Conservation (phyloP, 2,113 vertebrate genomes). For the Heterotis niloticus region DNA sequence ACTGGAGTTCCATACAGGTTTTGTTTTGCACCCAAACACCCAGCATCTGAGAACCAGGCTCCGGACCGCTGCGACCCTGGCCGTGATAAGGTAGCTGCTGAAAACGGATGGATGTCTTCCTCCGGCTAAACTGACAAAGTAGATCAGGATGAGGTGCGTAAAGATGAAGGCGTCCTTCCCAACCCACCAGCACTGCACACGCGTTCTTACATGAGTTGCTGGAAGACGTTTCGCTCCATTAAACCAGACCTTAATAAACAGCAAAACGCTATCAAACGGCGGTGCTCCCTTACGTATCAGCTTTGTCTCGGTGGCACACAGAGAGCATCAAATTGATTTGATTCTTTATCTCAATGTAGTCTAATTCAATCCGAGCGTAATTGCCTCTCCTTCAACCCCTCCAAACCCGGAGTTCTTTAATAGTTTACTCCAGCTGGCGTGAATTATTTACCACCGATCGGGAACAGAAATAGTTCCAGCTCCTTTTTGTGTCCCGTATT, state of each 20-base stretch:
- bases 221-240: background rate
- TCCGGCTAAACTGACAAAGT: background rate
- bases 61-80: too few species aligned
- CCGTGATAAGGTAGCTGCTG: too few species aligned
- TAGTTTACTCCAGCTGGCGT: constrained; percentile 14
- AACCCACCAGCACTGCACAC: background rate
- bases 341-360: constrained; percentile 15
- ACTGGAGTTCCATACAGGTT: too few species aligned
- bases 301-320: constrained; percentile 15
- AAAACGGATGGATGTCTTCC: too few species aligned
- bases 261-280: background rate
- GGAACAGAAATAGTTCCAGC: background rate
- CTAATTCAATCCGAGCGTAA: constrained; percentile 16
- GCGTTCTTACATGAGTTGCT: background rate
- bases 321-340: constrained; percentile 21
- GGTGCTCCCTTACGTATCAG: background rate
- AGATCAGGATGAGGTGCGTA: background rate
- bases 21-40: too few species aligned
- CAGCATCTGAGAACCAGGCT: too few species aligned
- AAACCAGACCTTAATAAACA: background rate
- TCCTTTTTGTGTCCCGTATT: background rate
- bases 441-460: constrained; percentile 24
- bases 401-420: constrained; percentile 8
- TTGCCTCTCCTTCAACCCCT: constrained; percentile 20
- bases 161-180: background rate